Base-by-base conservation (phyloP, 2,113 vertebrate genomes). In the Camelus dromedarius region DNA sequence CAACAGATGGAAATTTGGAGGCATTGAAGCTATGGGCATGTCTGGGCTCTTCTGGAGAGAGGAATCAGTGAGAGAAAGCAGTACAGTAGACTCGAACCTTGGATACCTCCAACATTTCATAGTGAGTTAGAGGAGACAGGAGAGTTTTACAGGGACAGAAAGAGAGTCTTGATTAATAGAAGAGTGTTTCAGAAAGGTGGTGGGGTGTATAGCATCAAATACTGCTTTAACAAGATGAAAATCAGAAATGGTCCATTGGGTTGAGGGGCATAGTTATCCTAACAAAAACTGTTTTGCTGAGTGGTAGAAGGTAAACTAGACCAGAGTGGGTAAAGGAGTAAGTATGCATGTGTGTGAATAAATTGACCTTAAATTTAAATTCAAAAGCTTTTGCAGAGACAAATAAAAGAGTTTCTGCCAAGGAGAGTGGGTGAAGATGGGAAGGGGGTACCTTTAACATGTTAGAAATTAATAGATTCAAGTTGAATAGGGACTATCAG, bases 1-100 rank as follows among this genome's bases (percentile, higher is more conserved):
- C 7, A 54, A 15, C 28, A 48, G 64, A n/a, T 12, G 48, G 30
- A 35, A 72, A 38, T 79, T 13, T 48, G 8, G 18, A 70, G 52
- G 1, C 18, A 4, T 5, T 28, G 46, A 72, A 8, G 14, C 35
- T n/a, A 0, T 12, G 35, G n/a, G 18, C n/a, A 32, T n/a, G 8
- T 4, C 13, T n/a, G 18, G 14, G 15, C 1, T 28, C 11, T 42
- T 32, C 32, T n/a, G 26, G 16, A 75, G 81, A 85, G 32, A 86
- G 48, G 16, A 8, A 7, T n/a, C 4, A 6, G 22, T 24, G 38
- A 54, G 14, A 32, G 7, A 5, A n/a, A 81, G 13, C 16, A 60
- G 0, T 16, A 12, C 26, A 11, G 42, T 2, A 15, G 24, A 22
- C 11, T 48, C 19, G 8, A 19, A 11, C 32, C 48, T 13, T 9